phyloP scores from a whole-genome alignment of 2,797 vertebrate genomes.

The Hypotaenidia okinawae region DNA sequence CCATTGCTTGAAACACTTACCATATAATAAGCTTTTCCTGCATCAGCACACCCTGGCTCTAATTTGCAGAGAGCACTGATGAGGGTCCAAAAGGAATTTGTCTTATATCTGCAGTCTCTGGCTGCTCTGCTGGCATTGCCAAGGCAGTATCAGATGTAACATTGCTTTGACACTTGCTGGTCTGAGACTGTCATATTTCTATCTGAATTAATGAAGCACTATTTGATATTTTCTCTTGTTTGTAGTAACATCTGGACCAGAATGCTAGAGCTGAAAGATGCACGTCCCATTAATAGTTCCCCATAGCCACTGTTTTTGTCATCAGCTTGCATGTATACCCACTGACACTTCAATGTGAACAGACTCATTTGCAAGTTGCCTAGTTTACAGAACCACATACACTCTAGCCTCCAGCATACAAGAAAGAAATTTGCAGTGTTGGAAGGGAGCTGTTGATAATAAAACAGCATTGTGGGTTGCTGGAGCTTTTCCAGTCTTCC shows the following conservation, averaged over 20 bases:
- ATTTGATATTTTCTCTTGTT: neutral
- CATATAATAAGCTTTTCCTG: neutral
- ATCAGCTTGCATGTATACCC: neutral
- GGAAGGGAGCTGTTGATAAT: slow-evolving; percentile 19
- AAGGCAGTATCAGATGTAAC: neutral
- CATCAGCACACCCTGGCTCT: neutral
- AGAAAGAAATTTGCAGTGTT: neutral
- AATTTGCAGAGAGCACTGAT: neutral
- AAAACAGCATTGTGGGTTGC: slow-evolving; percentile 1
- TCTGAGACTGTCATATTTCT: neutral
- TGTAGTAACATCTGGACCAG: neutral
- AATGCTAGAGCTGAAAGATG: neutral
- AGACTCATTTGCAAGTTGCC: neutral
- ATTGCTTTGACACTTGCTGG: neutral
- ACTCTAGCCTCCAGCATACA: neutral
- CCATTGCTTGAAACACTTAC: neutral
- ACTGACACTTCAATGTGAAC: neutral
- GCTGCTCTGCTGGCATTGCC: neutral
- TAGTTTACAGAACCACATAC: neutral
- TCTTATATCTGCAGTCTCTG: neutral
- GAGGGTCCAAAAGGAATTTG: neutral
- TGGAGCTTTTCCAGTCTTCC: slow-evolving; percentile 50
- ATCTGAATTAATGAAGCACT: neutral
- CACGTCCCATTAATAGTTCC: neutral
- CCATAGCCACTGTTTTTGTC: neutral